A percentile compares a stretch with the other conserved stretches of the same genome.
These are phyloP conservation scores for Mirounga angustirostris DNA, from an alignment of 2,113 vertebrate genomes.

Conservation along the genomic window DNA sequence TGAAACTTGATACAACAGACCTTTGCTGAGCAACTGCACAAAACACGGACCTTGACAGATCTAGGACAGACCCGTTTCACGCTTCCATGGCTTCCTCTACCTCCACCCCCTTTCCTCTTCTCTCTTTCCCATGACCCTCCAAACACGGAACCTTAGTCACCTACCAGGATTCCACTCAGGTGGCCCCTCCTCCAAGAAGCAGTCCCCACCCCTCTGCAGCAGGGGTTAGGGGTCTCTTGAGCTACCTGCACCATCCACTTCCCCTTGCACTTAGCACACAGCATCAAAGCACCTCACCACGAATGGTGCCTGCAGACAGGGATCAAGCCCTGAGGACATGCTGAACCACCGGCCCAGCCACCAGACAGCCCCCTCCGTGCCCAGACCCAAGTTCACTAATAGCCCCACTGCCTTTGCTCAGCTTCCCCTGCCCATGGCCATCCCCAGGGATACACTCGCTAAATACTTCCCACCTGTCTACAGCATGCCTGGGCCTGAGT, in stretches of 20 bases:
- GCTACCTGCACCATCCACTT: neutral
- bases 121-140: neutral
- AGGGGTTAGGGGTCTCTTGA: neutral
- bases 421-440: rapidly evolving
- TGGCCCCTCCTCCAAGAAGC: neutral
- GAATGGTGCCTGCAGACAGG: neutral
- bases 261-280: neutral
- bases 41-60: neutral
- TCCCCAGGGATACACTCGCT: neutral
- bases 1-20: neutral
- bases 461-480: neutral
- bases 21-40: neutral
- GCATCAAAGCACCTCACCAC: neutral
- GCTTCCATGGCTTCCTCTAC: neutral
- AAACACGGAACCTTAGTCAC: neutral
- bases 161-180: neutral
- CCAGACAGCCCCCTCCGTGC: neutral
- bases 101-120: neutral
- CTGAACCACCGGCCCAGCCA: neutral
- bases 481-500: rapidly evolving
- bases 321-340: neutral
- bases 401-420: neutral
- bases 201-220: rapidly evolving
- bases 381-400: neutral
- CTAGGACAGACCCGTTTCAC: rapidly evolving